Evolutionary conservation across 2,113 vertebrate species (phyloP), one percentile per base, ranked within the genome.

Genomic region (Reinhardtius hippoglossoides): DNA sequence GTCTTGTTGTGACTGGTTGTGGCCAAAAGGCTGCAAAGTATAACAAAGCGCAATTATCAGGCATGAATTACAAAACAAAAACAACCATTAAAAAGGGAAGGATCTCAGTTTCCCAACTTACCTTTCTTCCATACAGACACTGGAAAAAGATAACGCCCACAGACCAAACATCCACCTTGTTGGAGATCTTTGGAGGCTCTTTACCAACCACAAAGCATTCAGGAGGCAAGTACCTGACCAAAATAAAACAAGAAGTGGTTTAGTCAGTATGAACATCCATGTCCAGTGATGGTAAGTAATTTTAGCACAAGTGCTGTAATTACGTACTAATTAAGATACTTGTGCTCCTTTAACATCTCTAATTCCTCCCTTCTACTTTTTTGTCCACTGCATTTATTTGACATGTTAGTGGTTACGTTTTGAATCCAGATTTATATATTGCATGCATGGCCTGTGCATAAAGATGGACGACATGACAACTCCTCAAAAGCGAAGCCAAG

Each of bases 141-240:
- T 99, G 98, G 93, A 99, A 99, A 94, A 99, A 99, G 91, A 99
- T 99, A 64, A 99, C 96, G 57, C 98, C 98, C 66, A 99, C 97
- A 48, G 98, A 99, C 98, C 98, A 99, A 24, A 99, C 98, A 0
- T 99, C 98, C 92, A 99, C 98, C 90, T 99, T 99, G 92, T 99
- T 99, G 88, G 98, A 99, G 94, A 99, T 99, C 95, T 99, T 99
- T 88, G 98, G 98, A 85, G 98, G 98, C 82, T 99, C 98, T 93
- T 99, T 99, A 75, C 98, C 98, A 84, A 99, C 98, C 86, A 99
- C 98, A 94, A 99, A 99, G 93, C 98, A 99, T 74, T 99, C 98
- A 58, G 98, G 98, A 87, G 98, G 98, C 89, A 99, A 91, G 86
- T 99, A 99, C 98, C 98, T 99, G 77, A 9, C 1, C 42, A 58